phyloP scores from a whole-genome alignment of 2,888 invertebrate species.

The Epistrophe grossulariae region DNA sequence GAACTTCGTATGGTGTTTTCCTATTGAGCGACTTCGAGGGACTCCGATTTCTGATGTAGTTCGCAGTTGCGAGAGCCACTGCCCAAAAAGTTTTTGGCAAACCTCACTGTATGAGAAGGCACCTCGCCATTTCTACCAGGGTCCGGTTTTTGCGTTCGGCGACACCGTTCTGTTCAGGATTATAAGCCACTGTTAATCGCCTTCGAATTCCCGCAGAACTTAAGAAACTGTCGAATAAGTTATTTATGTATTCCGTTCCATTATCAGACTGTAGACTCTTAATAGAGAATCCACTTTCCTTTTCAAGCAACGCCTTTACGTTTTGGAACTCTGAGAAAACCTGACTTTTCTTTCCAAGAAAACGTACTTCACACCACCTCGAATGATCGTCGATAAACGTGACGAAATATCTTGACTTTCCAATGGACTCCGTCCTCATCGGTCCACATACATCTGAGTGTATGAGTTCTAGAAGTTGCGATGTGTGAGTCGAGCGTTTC shows the following conservation, averaged over 20 bases:
- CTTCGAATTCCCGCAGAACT: not conserved
- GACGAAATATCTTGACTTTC: not conserved
- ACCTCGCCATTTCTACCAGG: no score
- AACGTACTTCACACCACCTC: not conserved
- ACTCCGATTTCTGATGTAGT: constrained; percentile 10
- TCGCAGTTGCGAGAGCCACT: constrained; percentile 7
- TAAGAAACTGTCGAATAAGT: not conserved
- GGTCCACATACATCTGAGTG: not conserved
- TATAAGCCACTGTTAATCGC: no score
- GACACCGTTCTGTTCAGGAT: not conserved
- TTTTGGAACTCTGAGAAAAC: not conserved
- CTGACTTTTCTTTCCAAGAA: not conserved
- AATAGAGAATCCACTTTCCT: not conserved
- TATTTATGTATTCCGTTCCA: not conserved
- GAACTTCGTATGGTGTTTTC: constrained; percentile 13
- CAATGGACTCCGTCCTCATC: not conserved
- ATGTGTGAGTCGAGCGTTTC: not conserved
- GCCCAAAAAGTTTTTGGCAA: not conserved
- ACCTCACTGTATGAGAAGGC: not conserved
- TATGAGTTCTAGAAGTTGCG: not conserved
- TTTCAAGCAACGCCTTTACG: not conserved
- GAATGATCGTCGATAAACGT: not conserved
- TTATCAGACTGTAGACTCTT: not conserved
- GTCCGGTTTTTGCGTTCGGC: not conserved
- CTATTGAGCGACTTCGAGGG: not conserved